A percentile compares a stretch with the other conserved stretches of the same genome.
These are phyloP conservation scores for Paramormyrops kingsleyae DNA, from an alignment of 2,113 vertebrate genomes.

Conservation along the genomic window DNA sequence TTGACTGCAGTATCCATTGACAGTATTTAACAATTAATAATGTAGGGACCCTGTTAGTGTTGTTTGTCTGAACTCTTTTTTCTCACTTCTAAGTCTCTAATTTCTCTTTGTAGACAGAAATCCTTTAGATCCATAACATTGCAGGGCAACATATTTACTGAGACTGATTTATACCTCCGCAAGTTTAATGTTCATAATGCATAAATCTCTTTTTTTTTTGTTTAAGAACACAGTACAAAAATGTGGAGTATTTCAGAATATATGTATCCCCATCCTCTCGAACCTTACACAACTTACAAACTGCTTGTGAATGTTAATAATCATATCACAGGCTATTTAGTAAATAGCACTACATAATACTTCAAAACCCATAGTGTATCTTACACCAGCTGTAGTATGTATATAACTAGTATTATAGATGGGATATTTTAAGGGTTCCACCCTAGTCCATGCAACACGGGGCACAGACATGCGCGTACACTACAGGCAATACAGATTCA, in stretches of 20 bases:
- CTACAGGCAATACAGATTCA: neutral
- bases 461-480: neutral
- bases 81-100: constrained; percentile 90
- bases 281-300: neutral
- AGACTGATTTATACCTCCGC: constrained; percentile 90
- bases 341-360: neutral
- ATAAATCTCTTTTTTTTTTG: constrained; percentile 77
- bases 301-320: neutral
- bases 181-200: constrained; percentile 95
- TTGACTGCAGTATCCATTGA: constrained; percentile 81
- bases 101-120: constrained; percentile 98
- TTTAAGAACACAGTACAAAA: neutral
- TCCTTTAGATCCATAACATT: constrained; percentile 96
- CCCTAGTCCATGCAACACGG: neutral
- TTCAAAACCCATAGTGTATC: neutral
- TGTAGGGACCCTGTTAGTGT: constrained; percentile 53
- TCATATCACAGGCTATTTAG: neutral
- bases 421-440: neutral
- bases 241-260: neutral
- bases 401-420: neutral
- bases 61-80: constrained; percentile 87
- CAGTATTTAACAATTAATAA: constrained; percentile 86
- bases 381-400: neutral
- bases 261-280: neutral
- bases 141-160: constrained; percentile 94